Evolutionary conservation across 2,113 vertebrate species (phyloP).

Genomic region (Heteronetta atricapilla): DNA sequence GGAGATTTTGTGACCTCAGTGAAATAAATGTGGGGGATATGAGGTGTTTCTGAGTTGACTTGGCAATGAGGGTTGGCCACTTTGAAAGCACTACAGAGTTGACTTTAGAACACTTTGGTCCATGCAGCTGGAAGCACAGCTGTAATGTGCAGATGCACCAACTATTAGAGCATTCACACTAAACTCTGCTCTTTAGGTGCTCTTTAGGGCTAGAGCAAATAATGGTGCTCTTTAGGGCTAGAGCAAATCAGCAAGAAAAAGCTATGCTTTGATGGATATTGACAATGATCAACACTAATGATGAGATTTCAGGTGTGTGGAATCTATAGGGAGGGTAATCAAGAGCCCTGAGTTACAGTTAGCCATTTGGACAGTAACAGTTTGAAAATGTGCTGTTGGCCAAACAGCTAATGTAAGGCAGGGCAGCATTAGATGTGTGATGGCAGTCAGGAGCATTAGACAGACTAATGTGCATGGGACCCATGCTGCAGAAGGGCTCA

Average conservation of each 20-base stretch:
- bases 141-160: neutral
- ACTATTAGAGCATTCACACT: neutral
- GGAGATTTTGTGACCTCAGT: neutral
- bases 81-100: neutral
- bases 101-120: neutral
- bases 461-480: neutral
- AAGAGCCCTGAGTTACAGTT: neutral
- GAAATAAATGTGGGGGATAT: neutral
- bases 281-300: neutral
- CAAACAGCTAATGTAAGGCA: neutral
- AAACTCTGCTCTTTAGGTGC: neutral
- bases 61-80: neutral
- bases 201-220: neutral
- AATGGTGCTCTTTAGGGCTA: neutral
- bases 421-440: accelerated
- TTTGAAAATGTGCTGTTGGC: neutral
- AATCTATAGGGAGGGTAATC: neutral
- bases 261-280: neutral
- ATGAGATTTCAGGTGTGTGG: neutral
- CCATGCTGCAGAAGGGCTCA: neutral
- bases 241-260: neutral
- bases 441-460: neutral
- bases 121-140: neutral
- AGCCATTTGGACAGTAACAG: neutral
- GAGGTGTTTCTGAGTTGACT: neutral